These are phyloP conservation scores for Carcinoscorpius rotundicauda DNA, from an alignment of 1,140 invertebrate genomes.

Conservation along the genomic window DNA sequence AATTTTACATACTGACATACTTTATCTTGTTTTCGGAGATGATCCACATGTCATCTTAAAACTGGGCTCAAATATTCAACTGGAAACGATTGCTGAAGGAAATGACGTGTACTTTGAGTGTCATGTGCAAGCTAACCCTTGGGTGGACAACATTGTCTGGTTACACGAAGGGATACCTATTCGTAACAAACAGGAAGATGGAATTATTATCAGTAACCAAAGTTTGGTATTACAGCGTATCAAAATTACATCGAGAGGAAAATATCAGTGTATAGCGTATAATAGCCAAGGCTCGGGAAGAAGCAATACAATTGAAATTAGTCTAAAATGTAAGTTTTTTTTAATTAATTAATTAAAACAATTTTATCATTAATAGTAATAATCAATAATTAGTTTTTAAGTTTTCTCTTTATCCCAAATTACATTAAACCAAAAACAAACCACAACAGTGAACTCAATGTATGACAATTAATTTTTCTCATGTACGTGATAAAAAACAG, in stretches of 20 bases:
- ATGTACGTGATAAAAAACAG: too few relatives aligned
- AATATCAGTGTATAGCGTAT: slow-evolving; percentile 73
- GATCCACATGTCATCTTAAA: too few relatives aligned
- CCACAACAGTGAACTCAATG: too few relatives aligned
- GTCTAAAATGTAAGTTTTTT: slow-evolving; percentile 65
- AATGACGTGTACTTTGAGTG: slow-evolving; percentile 82
- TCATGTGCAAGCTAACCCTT: slow-evolving; percentile 72
- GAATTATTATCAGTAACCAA: slow-evolving; percentile 65
- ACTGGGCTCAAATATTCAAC: too few relatives aligned
- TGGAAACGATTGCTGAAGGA: slow-evolving; percentile 35
- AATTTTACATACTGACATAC: too few relatives aligned
- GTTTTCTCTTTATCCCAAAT: too few relatives aligned
- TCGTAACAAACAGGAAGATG: slow-evolving; percentile 36
- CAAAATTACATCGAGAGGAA: slow-evolving; percentile 25
- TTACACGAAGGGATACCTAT: slow-evolving; percentile 48
- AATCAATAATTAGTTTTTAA: too few relatives aligned
- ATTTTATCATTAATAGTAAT: too few relatives aligned
- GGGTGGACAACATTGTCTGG: slow-evolving; percentile 62
- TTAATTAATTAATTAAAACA: too few relatives aligned
- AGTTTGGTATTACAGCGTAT: slow-evolving; percentile 35
- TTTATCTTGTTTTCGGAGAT: too few relatives aligned
- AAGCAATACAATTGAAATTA: slow-evolving; percentile 63
- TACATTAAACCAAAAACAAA: too few relatives aligned
- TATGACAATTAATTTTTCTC: too few relatives aligned
- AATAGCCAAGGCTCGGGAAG: slow-evolving; percentile 79